Conservation (phyloP, 2,888 invertebrate genomes). For the Cataglyphis cursor region DNA sequence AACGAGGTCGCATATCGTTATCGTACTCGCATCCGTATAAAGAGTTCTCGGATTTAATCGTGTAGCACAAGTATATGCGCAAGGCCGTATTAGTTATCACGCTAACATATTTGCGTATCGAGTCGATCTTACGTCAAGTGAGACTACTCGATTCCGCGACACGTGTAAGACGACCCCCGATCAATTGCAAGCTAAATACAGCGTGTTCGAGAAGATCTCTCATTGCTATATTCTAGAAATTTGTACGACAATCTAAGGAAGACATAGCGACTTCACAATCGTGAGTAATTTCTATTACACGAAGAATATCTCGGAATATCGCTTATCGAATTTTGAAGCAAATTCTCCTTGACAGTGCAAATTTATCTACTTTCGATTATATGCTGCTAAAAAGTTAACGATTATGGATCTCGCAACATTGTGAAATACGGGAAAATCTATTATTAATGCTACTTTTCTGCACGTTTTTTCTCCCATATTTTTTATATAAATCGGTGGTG, state of each 20-base stretch:
- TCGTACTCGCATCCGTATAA: constrained; percentile 68
- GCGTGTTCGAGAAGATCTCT: neutral
- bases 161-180: constrained; percentile 53
- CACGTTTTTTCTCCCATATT: neutral
- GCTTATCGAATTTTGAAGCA: neutral
- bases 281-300: neutral
- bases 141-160: constrained; percentile 36
- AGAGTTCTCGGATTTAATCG: constrained; percentile 80
- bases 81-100: constrained; percentile 79
- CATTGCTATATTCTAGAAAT: neutral
- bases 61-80: constrained; percentile 73
- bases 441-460: neutral
- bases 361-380: neutral
- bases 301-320: neutral
- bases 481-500: neutral
- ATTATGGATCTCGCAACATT: neutral
- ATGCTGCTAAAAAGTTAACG: neutral
- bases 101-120: constrained; percentile 74
- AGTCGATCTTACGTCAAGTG: constrained; percentile 48
- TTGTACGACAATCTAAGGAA: neutral
- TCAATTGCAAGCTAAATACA: constrained; percentile 30
- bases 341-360: neutral
- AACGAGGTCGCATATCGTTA: constrained; percentile 67
- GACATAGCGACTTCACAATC: neutral
- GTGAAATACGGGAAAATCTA: neutral